Conservation (phyloP, 2,888 invertebrate species). For the Hirtodrosophila alboralis region DNA sequence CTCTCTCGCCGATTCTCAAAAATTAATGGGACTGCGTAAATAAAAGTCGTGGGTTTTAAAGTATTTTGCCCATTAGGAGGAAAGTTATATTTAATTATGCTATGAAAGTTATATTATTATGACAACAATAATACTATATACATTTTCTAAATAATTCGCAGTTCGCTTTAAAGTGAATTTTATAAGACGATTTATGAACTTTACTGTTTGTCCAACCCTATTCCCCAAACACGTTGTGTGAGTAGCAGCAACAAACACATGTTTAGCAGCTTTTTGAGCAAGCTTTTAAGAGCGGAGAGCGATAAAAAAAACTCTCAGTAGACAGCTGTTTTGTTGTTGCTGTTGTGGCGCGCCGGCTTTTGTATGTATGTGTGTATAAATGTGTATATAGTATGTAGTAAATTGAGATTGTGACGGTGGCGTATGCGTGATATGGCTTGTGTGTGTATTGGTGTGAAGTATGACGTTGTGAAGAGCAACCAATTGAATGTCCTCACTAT, state of each 20-base stretch:
- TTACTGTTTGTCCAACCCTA: slow-evolving; percentile 27
- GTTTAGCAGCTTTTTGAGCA: slow-evolving; percentile 43
- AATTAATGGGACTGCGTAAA: too few relatives aligned
- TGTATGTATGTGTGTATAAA: too few relatives aligned
- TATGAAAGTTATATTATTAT: too few relatives aligned
- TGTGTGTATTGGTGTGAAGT: slow-evolving; percentile 17
- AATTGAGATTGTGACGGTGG: slow-evolving; percentile 23
- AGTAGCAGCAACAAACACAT: slow-evolving; percentile 55
- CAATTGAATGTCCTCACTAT: slow-evolving; percentile 6
- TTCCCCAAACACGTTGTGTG: slow-evolving; percentile 44
- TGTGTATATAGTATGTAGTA: slow-evolving; percentile 1
- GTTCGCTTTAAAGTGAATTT: too few relatives aligned
- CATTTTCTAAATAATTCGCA: too few relatives aligned
- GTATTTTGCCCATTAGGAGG: too few relatives aligned
- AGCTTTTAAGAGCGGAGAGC: slow-evolving; percentile 54
- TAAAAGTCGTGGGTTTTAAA: too few relatives aligned
- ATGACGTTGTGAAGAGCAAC: slow-evolving; percentile 33
- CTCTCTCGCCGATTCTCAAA: too few relatives aligned
- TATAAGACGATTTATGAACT: not conserved
- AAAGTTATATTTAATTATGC: too few relatives aligned
- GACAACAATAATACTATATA: too few relatives aligned
- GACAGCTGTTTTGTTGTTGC: slow-evolving; percentile 68
- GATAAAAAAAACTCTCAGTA: slow-evolving; percentile 2
- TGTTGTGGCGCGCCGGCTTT: slow-evolving; percentile 56
- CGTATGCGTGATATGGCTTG: slow-evolving; percentile 59